These are phyloP conservation scores for Drosophila obscura DNA, from an alignment of 1,140 invertebrate genomes.

Conservation along the genomic window DNA sequence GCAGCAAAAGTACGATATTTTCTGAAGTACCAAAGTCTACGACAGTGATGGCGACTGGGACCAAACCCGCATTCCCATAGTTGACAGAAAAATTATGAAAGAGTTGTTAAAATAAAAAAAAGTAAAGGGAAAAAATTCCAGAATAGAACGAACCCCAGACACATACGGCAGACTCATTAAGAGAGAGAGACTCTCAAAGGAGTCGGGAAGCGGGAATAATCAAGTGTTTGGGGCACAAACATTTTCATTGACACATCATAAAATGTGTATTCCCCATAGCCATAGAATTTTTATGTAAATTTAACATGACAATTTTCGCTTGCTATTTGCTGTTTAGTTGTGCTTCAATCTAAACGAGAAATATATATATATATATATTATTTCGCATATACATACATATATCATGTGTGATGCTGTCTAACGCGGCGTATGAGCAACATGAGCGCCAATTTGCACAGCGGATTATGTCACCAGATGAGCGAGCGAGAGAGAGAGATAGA, in stretches of 20 bases:
- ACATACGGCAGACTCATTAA: too few species aligned
- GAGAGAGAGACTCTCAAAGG: constrained; percentile 3
- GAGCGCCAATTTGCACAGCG: constrained; percentile 70
- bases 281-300: constrained; percentile 68
- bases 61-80: constrained; percentile 14
- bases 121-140: neutral
- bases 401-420: constrained; percentile 35
- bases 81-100: constrained; percentile 50
- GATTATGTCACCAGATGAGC: constrained; percentile 66
- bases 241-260: constrained; percentile 70
- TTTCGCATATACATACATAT: constrained; percentile 19
- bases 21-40: constrained; percentile 41
- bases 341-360: constrained; percentile 7
- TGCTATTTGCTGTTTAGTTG: constrained; percentile 17
- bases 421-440: constrained; percentile 71
- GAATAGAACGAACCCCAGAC: too few species aligned
- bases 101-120: constrained; percentile 32
- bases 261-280: constrained; percentile 43
- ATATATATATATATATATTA: constrained; percentile 7
- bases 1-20: constrained; percentile 49
- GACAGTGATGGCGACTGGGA: constrained; percentile 14
- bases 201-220: constrained; percentile 17
- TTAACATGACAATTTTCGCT: constrained; percentile 70
- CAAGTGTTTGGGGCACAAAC: constrained; percentile 10
- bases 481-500: neutral